Evolutionary conservation across 2,888 invertebrate species (phyloP), one percentile per base, ranked within the genome.

Genomic region (Charanyca ferruginea): DNA sequence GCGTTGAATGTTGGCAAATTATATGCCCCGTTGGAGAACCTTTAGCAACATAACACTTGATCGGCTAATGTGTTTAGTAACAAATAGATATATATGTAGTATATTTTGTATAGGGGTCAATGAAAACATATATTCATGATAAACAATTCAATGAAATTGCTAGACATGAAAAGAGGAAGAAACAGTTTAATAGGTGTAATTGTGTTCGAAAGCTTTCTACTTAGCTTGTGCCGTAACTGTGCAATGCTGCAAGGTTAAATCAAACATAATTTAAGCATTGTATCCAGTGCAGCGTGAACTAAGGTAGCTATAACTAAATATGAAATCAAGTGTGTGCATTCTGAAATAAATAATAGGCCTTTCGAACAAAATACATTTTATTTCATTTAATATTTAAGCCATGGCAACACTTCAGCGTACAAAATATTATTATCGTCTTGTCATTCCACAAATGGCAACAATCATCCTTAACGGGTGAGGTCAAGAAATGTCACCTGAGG

Each of bases 381-480:
- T 32, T 11, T 60, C 28, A 20, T 54, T 55, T 22, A 72, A 51
- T 59, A 59, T 58, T 71, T 25, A 51, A 62, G 25, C 32, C 51
- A 55, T 47, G 22, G 41, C 20, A 22, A 47, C 52, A 69, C 42
- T 57, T 45, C 16, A 28, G 25, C 28, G 23, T 23, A 44, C 20
- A 13, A 73, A 44, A 73, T 54, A 66, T n/a, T n/a, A n/a, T n/a
- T n/a, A n/a, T 66, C 42, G 38, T 13, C 25, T 44, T 38, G 45
- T 64, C 57, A 51, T 73, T 42, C 57, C 48, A 54, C 52, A 67
- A 73, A 79, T 66, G 62, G 75, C 77, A 69, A 73, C 78, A 84
- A 85, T 83, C 77, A 78, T 79, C 59, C 57, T 53, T 75, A 78
- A 80, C 52, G 73, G 61, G 78, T 55, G 69, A 71, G 76, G 66